A percentile compares a stretch with the other conserved stretches of the same genome.
These are phyloP conservation scores for Epizoanthus illoricatus DNA, from an alignment of 92 coral and sea anemone genomes.

Conservation along the genomic window DNA sequence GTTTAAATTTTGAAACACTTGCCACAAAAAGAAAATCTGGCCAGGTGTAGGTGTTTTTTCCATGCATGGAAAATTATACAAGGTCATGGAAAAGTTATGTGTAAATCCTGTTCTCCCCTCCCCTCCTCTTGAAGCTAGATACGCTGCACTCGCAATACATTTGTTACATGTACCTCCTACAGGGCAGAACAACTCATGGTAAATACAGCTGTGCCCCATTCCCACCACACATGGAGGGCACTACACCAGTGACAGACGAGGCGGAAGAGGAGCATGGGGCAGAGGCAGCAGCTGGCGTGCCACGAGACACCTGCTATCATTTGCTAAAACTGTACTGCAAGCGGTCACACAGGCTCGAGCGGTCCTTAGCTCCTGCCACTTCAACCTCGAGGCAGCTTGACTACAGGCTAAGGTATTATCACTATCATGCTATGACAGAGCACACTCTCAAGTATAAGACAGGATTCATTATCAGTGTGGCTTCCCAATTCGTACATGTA, in stretches of 20 bases:
- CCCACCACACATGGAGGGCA: constrained; percentile 72
- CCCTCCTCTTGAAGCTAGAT: background rate
- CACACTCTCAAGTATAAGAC: too few relatives aligned
- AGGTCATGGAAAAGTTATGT: too few relatives aligned
- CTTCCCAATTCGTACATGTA: too few relatives aligned
- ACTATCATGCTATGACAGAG: background rate
- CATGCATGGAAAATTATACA: too few relatives aligned
- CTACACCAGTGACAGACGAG: background rate
- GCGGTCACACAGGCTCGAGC: constrained; percentile 88
- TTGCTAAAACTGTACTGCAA: constrained; percentile 88
- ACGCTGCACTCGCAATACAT: background rate
- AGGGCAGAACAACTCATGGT: constrained; percentile 81
- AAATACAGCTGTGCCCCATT: constrained; percentile 73
- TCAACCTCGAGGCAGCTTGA: constrained; percentile 83
- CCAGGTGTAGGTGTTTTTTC: too few relatives aligned
- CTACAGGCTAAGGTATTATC: constrained; percentile 83
- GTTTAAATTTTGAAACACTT: too few relatives aligned
- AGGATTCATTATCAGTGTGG: too few relatives aligned
- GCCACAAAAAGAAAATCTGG: too few relatives aligned
- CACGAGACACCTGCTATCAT: constrained; percentile 93
- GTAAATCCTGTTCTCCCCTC: background rate
- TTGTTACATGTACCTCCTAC: background rate
- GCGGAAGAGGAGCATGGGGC: constrained; percentile 45
- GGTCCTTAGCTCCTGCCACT: constrained; percentile 83
- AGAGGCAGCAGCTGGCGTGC: constrained; percentile 42